A percentile compares a stretch with the other conserved stretches of the same genome.
Evolutionary conservation across 1,140 invertebrate species (phyloP).

Genomic region (Panulirus ornatus): DNA sequence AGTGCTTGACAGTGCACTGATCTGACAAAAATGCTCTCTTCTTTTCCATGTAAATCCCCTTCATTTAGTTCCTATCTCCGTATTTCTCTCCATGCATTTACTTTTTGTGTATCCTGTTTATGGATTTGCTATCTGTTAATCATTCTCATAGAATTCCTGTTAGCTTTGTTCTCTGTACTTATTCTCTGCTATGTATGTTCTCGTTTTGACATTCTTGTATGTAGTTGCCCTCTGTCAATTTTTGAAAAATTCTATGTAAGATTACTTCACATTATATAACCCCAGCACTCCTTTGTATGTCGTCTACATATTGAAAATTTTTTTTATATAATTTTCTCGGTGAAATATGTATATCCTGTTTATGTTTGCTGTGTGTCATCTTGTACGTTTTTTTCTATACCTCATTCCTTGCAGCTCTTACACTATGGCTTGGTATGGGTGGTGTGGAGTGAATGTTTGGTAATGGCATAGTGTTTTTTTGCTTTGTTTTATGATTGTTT

Average conservation of each 20-base stretch:
- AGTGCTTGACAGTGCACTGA: neutral
- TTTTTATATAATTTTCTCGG: no score
- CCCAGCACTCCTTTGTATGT: no score
- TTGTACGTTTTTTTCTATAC: no score
- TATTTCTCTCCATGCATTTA: neutral
- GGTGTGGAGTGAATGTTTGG: neutral
- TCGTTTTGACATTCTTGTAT: no score
- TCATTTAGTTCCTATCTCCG: neutral
- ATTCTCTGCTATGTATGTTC: neutral
- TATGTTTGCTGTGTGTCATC: no score
- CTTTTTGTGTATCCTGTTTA: neutral
- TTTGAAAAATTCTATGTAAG: no score
- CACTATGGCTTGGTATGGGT: no score
- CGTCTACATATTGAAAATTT: no score
- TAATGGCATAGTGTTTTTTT: neutral
- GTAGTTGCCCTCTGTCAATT: no score
- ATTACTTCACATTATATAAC: no score
- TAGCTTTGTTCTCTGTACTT: neutral
- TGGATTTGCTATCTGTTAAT: neutral
- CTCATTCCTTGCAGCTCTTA: no score
- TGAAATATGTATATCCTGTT: no score
- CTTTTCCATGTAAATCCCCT: neutral
- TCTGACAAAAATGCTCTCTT: neutral
- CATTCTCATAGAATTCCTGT: conserved; percentile 2
- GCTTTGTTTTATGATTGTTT: neutral